Conservation (phyloP, 2,797 vertebrate species). For the Iguana delicatissima region DNA sequence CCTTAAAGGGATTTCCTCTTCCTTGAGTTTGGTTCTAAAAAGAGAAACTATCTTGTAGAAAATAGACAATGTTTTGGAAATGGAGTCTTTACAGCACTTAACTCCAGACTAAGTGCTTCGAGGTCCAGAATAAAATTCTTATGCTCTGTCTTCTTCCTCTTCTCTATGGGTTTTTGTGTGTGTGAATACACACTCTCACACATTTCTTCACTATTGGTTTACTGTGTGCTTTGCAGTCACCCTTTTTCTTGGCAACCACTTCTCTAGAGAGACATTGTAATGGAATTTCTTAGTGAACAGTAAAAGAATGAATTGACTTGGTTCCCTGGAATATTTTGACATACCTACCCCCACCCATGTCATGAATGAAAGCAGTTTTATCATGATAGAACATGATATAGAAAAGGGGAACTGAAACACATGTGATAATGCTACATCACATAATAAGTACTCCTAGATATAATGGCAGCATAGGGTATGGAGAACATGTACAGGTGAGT, state of each 20-base stretch:
- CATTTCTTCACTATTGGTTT: constrained; percentile 16
- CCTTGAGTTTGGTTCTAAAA: constrained; percentile 51
- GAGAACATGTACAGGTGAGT: background rate
- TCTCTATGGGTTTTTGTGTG: background rate
- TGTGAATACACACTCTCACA: background rate
- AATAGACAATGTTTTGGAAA: constrained; percentile 10
- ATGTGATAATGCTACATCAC: background rate
- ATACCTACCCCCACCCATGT: background rate
- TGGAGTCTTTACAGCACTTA: background rate
- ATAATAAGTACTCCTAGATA: background rate
- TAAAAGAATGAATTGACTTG: background rate
- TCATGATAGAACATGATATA: background rate
- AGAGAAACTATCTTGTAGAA: constrained; percentile 29
- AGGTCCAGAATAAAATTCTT: background rate
- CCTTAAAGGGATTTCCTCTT: constrained; percentile 51
- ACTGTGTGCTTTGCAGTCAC: constrained; percentile 26
- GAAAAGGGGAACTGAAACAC: background rate
- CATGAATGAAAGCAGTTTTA: constrained; percentile 8
- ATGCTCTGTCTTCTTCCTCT: constrained; percentile 14
- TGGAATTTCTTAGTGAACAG: background rate
- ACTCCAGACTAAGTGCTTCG: background rate
- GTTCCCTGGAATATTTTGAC: background rate
- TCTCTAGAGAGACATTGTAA: constrained; percentile 1
- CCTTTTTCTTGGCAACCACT: constrained; percentile 31
- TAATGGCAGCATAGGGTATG: background rate